Percentiles rank a stretch among this genome's conserved stretches.
Evolutionary conservation across 2,113 vertebrate genomes (phyloP).

Genomic region (Ameiurus melas): DNA sequence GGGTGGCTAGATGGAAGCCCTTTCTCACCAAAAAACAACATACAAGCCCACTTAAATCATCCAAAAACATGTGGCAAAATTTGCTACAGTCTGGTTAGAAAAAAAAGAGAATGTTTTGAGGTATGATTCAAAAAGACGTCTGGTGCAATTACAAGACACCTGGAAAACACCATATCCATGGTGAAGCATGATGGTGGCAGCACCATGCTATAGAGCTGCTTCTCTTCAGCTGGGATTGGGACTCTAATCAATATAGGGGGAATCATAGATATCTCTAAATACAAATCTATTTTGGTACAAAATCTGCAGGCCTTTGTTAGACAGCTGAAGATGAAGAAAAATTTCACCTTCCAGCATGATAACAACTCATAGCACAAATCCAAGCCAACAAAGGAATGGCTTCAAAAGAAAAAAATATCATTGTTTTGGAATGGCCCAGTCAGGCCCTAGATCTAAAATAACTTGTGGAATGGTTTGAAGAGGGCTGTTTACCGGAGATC

Average conservation of each 20-base stretch:
- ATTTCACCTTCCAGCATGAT: not conserved
- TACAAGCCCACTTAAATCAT: not conserved
- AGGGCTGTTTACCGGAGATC: not conserved
- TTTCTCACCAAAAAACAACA: not conserved
- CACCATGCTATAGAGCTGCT: not conserved
- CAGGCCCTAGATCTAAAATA: not conserved
- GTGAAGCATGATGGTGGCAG: not conserved
- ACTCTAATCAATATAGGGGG: not conserved
- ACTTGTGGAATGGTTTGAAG: not conserved
- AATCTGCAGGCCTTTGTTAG: not conserved
- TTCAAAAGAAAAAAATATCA: not conserved
- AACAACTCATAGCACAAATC: not conserved
- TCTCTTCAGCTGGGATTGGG: not conserved
- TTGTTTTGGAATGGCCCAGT: not conserved
- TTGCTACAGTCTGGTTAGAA: not conserved
- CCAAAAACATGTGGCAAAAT: not conserved
- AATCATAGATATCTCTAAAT: not conserved
- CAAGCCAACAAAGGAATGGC: not conserved
- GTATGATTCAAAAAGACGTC: not conserved
- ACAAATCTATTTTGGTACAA: not conserved
- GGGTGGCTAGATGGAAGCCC: not conserved
- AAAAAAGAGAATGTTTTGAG: not conserved
- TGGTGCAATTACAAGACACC: not conserved
- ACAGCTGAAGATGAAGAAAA: not conserved
- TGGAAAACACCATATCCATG: not conserved